Evolutionary conservation across 2,113 vertebrate species (phyloP), one percentile per base, ranked within the genome.

Genomic region (Prolemur simus): DNA sequence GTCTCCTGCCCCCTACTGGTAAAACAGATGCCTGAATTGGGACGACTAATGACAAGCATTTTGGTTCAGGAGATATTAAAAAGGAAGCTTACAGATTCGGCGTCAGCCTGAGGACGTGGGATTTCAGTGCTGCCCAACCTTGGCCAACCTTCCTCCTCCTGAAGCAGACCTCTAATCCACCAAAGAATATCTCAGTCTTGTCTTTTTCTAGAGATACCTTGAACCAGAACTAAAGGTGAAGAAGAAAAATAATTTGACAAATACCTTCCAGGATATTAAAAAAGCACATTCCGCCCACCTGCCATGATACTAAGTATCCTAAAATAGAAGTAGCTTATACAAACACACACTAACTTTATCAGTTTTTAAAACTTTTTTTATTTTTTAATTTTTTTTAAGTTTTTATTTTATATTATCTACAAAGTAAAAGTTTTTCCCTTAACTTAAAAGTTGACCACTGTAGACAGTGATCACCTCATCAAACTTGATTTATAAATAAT

Each of bases 351-450:
- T 37, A 73, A 80, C 94, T 77, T 37, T 86, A 89, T 98, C 99
- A 99, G 99, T 99, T 99, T 99, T 99, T 99, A 99, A 99, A 99
- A 99, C 99, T 99, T 99, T 99, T 99, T 99, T 98, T 99, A 99
- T 99, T 99, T 99, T 99, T 99, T 98, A 99, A 97, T 98, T 99
- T 98, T 98, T 99, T 99, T 99, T 99, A 99, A 99, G 98, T 99
- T 99, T 99, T 99, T 99, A 99, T 99, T 99, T 99, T 99, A 99
- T 99, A 99, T 99, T 99, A 99, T 99, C 99, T 99, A 99, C 99
- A 99, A 99, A 99, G 99, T 99, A 99, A 99, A 99, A 99, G 99
- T 99, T 99, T 99, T 99, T 96, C 97, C 97, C 98, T 99, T 99
- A 99, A 99, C 99, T 99, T 99, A 99, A 99, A 99, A 99, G 99